Evolutionary conservation across 2,888 invertebrate species (phyloP).

Genomic region (Melanchra persicariae): DNA sequence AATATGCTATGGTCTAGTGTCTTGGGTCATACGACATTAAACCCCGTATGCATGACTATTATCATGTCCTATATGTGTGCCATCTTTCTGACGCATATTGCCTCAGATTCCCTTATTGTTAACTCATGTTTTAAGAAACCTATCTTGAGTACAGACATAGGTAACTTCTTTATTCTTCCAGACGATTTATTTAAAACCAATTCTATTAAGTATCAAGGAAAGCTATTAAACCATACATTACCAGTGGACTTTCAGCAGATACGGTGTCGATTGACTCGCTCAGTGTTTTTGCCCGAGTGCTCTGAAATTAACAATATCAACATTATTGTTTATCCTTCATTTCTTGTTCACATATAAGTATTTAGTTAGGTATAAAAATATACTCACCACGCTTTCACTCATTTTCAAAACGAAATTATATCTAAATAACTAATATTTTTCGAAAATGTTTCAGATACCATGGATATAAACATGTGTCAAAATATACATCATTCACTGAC

Average conservation of each 20-base stretch:
- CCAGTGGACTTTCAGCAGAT: constrained; percentile 77
- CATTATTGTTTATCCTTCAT: neutral
- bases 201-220: neutral
- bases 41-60: too few relatives aligned
- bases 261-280: constrained; percentile 73
- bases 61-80: too few relatives aligned
- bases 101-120: too few relatives aligned
- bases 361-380: neutral
- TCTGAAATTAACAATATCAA: constrained; percentile 73
- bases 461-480: constrained; percentile 51
- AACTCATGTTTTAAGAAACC: too few relatives aligned
- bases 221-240: constrained; percentile 50
- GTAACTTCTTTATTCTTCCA: too few relatives aligned
- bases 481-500: constrained; percentile 18
- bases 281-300: constrained; percentile 77
- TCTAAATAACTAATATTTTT: constrained; percentile 55
- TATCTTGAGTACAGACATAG: too few relatives aligned
- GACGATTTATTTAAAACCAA: too few relatives aligned
- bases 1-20: too few relatives aligned
- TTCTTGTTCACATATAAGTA: neutral
- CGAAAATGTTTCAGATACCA: constrained; percentile 50
- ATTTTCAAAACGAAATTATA: constrained; percentile 69
- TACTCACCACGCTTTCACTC: constrained; percentile 82
- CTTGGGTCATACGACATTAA: too few relatives aligned
- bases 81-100: too few relatives aligned